phyloP scores from a whole-genome alignment of 1,140 invertebrate species.

The Lepidostoma basale region DNA sequence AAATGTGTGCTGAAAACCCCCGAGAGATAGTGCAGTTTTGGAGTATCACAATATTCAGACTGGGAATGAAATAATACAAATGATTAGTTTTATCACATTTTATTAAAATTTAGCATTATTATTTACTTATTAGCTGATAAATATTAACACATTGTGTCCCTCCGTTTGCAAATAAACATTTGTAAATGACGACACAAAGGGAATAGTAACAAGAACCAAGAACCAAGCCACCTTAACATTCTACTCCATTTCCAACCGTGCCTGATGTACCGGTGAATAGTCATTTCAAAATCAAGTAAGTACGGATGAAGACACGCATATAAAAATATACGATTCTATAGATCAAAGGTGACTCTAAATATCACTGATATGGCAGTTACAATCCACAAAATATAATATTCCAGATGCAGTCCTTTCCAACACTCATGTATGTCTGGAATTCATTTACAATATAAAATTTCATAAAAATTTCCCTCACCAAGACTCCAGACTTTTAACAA shows the following conservation, averaged over 20 bases:
- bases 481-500: too few species aligned
- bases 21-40: too few species aligned
- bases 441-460: too few species aligned
- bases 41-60: too few species aligned
- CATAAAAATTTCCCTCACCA: too few species aligned
- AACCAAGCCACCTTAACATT: constrained; percentile 22
- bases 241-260: constrained; percentile 3
- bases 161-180: constrained; percentile 3
- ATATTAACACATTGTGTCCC: constrained; percentile 25
- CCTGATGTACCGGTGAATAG: too few species aligned
- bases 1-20: too few species aligned
- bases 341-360: constrained; percentile 1
- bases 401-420: too few species aligned
- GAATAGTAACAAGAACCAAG: constrained; percentile 30
- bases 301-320: too few species aligned
- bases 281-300: too few species aligned
- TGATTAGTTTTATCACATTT: constrained; percentile 43
- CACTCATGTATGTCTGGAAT: too few species aligned
- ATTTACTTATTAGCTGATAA: constrained; percentile 41
- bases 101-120: constrained; percentile 45
- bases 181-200: background rate
- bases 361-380: constrained; percentile 16
- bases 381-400: too few species aligned
- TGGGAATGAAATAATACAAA: constrained; percentile 15
- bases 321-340: constrained; percentile 5